Evolutionary conservation across 1,140 invertebrate species (phyloP), one percentile per base, ranked within the genome.

Genomic region (Drosophila auraria): DNA sequence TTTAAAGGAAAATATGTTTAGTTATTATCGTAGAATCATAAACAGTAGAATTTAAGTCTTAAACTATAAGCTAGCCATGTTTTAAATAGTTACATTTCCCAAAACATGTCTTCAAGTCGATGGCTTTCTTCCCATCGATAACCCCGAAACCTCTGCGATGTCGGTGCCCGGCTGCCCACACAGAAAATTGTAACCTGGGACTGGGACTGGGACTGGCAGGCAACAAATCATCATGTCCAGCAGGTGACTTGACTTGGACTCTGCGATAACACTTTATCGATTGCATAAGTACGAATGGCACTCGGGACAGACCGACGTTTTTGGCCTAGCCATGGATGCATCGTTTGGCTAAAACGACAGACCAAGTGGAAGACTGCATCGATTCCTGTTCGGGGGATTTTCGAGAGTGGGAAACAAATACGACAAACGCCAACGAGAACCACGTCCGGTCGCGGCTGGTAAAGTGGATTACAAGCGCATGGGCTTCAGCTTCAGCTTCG

Each of bases 391-490:
- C 44, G 36, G 23, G 63, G 12, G 38, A 8, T 7, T n/a, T 23
- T 47, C 14, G 33, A 50, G 36, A 69, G 65, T 69, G 61, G 61
- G 65, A 49, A 23, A 58, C 45, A 42, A 49, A 40, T 56, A 44
- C 72, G 73, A 60, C 68, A 70, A 56, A 20, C 76, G 74, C 65
- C 74, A 78, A 78, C 76, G 65, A 79, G 77, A 79, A 79, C 54
- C 75, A 78, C 77, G 77, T 79, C 77, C 77, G 77, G 75, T 79
- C 62, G 72, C 62, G 72, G 57, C 27, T 57, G 20, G 76, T 38
- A 62, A 79, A 78, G 75, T 77, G 74, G 74, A 77, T 77, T 77
- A 77, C 74, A 77, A 68, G 74, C 66, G 68, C 68, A 38, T 73
- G 68, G 68, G 69, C 68, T 71, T 69, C n/a, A 23, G 27, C 40